Base-by-base conservation (phyloP, 2,888 invertebrate species). In the Bellardia pandia region DNA sequence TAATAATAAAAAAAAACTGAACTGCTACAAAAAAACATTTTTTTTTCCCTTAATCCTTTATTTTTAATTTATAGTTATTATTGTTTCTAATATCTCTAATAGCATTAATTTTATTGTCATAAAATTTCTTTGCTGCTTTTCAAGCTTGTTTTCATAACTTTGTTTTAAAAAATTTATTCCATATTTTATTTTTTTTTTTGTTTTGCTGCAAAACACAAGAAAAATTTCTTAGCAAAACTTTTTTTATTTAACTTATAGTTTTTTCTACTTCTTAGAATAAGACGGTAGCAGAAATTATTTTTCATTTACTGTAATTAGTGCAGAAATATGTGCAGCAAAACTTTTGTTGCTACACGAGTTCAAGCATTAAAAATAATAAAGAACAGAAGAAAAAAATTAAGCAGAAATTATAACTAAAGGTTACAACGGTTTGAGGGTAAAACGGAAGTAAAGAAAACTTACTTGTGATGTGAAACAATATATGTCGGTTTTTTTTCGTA, bases 291-390 rank as follows among this genome's bases (percentile, higher is more conserved):
- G 86, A 86, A 86, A 86, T 84, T 84, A 86, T 86, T 86, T 86
- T 86, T 84, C 86, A 86, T 86, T 86, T 84, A 84, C 84, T 81
- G 74, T 84, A 86, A 86, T 86, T 86, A 86, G 84, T 86, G 84
- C 74, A 84, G 77, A 84, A 84, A 80, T 86, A 86, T 86, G 84
- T 86, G 80, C 80, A 79, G 58, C 75, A 62, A 74, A 78, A 86
- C 68, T 78, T 78, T 81, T 81, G 14, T 56, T 58, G 56, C 14
- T 51, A 45, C 48, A 16, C 42, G 45, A 72, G n/a, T 51, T 48
- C 81, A 58, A 81, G 58, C 80, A 16, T 33, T 33, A 74, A 56
- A 33, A 69, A 82, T 23, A 30, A 60, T 37, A 68, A 69, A 30
- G 69, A 75, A 66, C 16, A 72, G 71, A 60, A 53, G n/a, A 69